Conservation (phyloP, 2,113 vertebrate species). For the Anguilla japonica region DNA sequence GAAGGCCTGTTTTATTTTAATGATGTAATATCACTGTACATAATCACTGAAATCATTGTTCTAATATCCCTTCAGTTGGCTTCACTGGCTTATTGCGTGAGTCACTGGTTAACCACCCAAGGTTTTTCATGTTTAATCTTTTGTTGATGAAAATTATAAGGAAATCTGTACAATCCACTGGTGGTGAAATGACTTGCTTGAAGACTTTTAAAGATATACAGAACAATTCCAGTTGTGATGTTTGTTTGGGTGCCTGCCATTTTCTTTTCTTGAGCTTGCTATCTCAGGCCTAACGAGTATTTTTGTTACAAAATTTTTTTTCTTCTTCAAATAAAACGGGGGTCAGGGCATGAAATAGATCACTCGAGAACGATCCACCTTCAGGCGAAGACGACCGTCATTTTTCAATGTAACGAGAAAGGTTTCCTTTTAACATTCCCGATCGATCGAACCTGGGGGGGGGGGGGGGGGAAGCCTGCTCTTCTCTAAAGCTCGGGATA, state of each 20-base stretch:
- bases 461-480: background rate
- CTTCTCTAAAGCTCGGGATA: background rate
- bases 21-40: too few species aligned
- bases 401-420: background rate
- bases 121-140: too few species aligned
- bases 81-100: background rate
- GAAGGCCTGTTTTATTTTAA: too few species aligned
- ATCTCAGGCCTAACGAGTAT: background rate
- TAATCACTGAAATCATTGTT: too few species aligned
- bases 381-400: background rate
- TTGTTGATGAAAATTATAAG: background rate
- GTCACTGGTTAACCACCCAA: too few species aligned
- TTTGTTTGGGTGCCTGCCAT: too few species aligned
- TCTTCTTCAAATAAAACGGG: background rate
- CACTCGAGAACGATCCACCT: background rate
- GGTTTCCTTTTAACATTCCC: background rate
- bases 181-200: background rate
- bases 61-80: too few species aligned
- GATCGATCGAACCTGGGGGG: background rate
- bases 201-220: background rate
- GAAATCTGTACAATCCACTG: background rate
- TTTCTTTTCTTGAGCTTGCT: background rate
- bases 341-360: background rate
- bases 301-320: background rate
- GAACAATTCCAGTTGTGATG: background rate